These are phyloP conservation scores for Tonatia bakeri DNA, from an alignment of 2,113 vertebrate genomes.

Conservation along the genomic window DNA sequence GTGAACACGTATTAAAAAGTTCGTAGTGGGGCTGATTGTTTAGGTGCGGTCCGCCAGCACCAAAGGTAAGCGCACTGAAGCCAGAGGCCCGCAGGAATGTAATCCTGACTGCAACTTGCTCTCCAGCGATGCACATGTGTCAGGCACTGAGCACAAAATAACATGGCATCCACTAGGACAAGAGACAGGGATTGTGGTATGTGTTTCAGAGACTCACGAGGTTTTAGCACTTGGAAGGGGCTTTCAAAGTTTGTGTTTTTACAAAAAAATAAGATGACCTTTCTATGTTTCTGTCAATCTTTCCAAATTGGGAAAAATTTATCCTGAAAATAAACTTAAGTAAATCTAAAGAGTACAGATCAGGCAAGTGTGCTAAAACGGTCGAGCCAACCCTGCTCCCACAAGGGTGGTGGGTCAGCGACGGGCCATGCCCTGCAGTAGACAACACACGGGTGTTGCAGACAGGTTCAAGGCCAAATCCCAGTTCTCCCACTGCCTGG, in stretches of 20 bases:
- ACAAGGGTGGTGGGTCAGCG: neutral
- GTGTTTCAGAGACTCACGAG: neutral
- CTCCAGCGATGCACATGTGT: neutral
- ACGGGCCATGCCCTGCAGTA: accelerated
- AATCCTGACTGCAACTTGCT: neutral
- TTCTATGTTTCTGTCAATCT: neutral
- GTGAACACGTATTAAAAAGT: no score
- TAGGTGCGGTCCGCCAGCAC: accelerated
- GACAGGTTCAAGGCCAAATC: neutral
- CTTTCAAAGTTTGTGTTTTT: neutral
- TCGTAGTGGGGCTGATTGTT: neutral
- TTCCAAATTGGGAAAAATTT: neutral
- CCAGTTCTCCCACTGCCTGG: neutral
- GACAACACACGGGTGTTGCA: neutral
- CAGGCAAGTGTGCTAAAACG: neutral
- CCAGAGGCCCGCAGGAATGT: neutral
- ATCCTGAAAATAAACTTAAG: neutral
- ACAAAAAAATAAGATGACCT: neutral
- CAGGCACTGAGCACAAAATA: neutral
- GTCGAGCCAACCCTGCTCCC: neutral
- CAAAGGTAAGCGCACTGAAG: neutral
- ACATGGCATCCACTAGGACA: neutral
- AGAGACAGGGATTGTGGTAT: neutral
- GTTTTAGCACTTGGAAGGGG: neutral
- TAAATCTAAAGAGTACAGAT: neutral